A percentile compares a stretch with the other conserved stretches of the same genome.
phyloP scores from a whole-genome alignment of 2,113 vertebrate genomes.

The Grallaria varia region DNA sequence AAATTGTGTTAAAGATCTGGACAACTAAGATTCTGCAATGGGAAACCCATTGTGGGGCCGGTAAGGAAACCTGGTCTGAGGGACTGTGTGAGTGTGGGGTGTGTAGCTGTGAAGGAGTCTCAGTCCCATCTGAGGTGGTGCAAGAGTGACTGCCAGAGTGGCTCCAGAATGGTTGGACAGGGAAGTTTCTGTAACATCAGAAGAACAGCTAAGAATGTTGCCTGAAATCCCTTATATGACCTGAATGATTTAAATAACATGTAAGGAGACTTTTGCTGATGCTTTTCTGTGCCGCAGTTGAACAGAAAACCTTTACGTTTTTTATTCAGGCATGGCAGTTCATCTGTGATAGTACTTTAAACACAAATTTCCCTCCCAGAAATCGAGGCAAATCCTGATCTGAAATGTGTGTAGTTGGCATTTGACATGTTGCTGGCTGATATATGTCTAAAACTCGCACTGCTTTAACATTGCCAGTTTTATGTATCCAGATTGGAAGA shows the following conservation, averaged over 20 bases:
- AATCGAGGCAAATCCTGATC: not conserved
- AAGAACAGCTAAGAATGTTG: not conserved
- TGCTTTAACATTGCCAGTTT: not conserved
- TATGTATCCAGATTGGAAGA: not conserved
- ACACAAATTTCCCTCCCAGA: not conserved
- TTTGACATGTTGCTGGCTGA: not conserved
- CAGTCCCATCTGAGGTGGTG: accelerated
- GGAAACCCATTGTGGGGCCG: not conserved
- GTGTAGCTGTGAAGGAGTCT: not conserved
- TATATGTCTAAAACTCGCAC: not conserved
- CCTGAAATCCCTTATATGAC: not conserved
- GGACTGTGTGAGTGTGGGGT: not conserved
- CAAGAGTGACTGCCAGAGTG: no score
- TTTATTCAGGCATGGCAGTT: not conserved
- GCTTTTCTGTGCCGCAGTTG: not conserved
- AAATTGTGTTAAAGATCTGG: not conserved
- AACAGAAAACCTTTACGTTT: not conserved
- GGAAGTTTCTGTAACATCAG: not conserved
- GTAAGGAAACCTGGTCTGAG: not conserved
- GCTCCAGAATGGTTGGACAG: not conserved
- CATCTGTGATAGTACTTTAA: not conserved
- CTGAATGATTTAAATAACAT: not conserved
- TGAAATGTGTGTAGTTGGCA: not conserved
- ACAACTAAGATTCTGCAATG: not conserved
- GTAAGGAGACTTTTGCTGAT: not conserved